phyloP scores from a whole-genome alignment of 2,888 invertebrate genomes.

The Trachelus tabidus region DNA sequence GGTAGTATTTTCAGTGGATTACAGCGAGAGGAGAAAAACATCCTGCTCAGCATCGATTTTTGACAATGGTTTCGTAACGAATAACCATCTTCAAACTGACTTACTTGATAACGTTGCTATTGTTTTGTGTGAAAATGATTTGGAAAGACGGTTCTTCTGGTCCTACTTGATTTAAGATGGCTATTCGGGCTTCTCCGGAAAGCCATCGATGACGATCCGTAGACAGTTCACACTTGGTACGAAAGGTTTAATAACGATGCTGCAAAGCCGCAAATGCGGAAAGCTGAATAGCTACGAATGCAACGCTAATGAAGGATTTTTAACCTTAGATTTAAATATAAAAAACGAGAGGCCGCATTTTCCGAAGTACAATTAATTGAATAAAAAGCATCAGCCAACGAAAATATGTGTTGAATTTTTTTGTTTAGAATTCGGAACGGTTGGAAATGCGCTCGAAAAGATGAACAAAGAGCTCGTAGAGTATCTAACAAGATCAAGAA shows the following conservation, averaged over 20 bases:
- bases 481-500: too few relatives aligned
- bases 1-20: not conserved
- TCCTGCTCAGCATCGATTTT: too few relatives aligned
- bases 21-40: too few relatives aligned
- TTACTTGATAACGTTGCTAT: not conserved
- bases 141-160: too few relatives aligned
- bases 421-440: not conserved
- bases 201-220: not conserved
- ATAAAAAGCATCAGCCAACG: not conserved
- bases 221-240: not conserved
- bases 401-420: not conserved
- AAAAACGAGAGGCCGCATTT: not conserved
- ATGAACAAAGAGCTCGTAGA: too few relatives aligned
- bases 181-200: not conserved
- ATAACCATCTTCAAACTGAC: not conserved
- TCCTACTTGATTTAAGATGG: too few relatives aligned
- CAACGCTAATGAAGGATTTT: not conserved
- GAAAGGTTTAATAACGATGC: constrained; percentile 32
- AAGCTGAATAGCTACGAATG: too few relatives aligned
- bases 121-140: not conserved
- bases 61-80: too few relatives aligned
- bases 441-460: not conserved
- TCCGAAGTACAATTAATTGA: not conserved
- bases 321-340: not conserved
- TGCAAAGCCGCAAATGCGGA: not conserved